These are phyloP conservation scores for Varanus komodoensis DNA, from an alignment of 2,113 vertebrate genomes.

Conservation along the genomic window DNA sequence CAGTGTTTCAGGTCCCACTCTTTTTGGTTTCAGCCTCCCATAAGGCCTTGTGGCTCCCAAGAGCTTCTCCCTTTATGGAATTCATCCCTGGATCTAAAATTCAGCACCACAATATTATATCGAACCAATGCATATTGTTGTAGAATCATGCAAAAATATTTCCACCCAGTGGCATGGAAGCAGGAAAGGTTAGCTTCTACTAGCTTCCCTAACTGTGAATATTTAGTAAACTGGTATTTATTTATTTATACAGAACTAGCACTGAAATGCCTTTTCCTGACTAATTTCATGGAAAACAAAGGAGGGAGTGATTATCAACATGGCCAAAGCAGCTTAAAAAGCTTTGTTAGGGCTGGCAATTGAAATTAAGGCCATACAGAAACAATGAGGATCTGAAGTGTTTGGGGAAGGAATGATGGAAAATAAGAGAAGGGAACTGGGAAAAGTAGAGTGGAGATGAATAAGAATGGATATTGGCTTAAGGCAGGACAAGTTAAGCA, in stretches of 20 bases:
- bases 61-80: too few species aligned
- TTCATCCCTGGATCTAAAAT: too few species aligned
- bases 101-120: background rate
- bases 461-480: background rate
- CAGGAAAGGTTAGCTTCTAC: background rate
- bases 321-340: background rate
- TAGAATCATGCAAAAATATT: background rate
- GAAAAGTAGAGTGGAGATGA: background rate
- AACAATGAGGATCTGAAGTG: background rate
- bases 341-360: background rate
- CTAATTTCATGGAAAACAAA: background rate
- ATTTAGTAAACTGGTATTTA: background rate
- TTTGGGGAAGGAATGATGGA: background rate
- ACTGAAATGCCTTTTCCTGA: too few species aligned
- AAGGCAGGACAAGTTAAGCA: background rate
- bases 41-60: too few species aligned
- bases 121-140: background rate
- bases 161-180: background rate
- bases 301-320: background rate
- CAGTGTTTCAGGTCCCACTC: too few species aligned
- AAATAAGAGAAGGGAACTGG: background rate
- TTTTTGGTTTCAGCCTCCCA: too few species aligned
- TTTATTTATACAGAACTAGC: background rate
- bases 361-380: too few species aligned
- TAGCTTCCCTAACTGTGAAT: background rate